Base-by-base conservation (phyloP, 1,140 invertebrate species). In the Phthorimaea operculella region DNA sequence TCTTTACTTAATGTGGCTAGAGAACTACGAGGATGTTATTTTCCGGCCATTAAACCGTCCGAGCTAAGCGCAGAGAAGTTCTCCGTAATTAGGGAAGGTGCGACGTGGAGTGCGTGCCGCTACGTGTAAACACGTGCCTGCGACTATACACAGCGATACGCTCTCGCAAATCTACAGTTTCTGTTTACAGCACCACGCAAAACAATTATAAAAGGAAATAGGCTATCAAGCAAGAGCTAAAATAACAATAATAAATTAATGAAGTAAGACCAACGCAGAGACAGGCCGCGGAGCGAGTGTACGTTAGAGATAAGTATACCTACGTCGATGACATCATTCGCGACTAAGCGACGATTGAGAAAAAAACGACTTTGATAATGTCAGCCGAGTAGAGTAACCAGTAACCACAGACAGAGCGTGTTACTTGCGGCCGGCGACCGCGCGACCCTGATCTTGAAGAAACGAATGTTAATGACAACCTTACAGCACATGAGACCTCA, bases 391-490 rank as follows among this genome's bases (percentile, higher is more conserved):
- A 14, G 11, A 42, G 18, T 51, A 33, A 51, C 49, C 45, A 50
- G 11, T 50, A 21, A 33, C 17, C 21, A 50, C 9, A 2, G 48
- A 50, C 9, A 2, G 48, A 50, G 21, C 18, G 11, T 50, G 48
- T 50, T 64, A 59, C 62, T 64, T 66, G 52, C 68, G 69, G 71
- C 63, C 73, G 63, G 64, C 70, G 76, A 74, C 74, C 72, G 68
- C 67, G 56, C 74, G 73, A 70, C 76, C 79, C 68, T 82, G 79
- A 82, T 82, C 76, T 82, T 77, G 70, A 58, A 61, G 58, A 70
- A 76, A 76, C 59, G 47, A 58, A 57, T 51, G 57, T 36, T 51
- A 54, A 54, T 58, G 53, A 63, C 62, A 60, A 61, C 59, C 65
- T 65, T 59, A 49, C 49, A 54, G 51, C 53, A 47, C 15, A 47